Base-by-base conservation (phyloP, 2,888 invertebrate genomes). In the Tribolium freemani region DNA sequence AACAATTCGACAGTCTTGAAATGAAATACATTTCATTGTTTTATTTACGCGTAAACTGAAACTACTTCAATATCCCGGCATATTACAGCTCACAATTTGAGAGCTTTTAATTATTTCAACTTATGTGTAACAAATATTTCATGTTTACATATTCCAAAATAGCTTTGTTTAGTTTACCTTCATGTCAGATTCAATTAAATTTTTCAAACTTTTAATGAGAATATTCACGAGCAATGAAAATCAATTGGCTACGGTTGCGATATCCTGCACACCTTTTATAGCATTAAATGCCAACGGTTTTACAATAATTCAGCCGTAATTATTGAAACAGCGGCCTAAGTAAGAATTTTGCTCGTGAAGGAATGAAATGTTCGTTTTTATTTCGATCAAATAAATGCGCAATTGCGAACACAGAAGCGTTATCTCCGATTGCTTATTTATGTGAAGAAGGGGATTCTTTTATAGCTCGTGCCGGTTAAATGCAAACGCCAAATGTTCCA, bases 401-500 rank as follows among this genome's bases (percentile, higher is more conserved):
- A 63, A 63, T 63, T 63, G 63, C 63, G 31, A 53, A 44, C 63
- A 60, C 21, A 45, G 48, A 48, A 60, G 30, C 48, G 60, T 60
- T 60, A 60, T 50, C 10, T 63, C 50, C 38, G 63, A 53, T 63
- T 63, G 63, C 63, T 53, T 63, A 63, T 63, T 63, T 63, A 51
- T 53, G 50, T 44, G 63, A 48, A 48, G 13, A 60, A 48, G 30
- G 13, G 60, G 30, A 60, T 60, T 60, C 60, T 60, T 60, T 60
- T 60, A 60, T 61, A 50, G 61, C 61, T 61, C 46, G 46, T 38
- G 56, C 31, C 38, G 60, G 45, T 60, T 61, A 61, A 61, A 61
- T 50, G 50, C 61, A 48, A 26, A 61, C 50, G 50, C 48, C 61
- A 48, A 48, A 61, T 61, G 61, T 61, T 61, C 48, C 48, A 30